phyloP scores from a whole-genome alignment of 30 jellyfish, hydroid and myxozoan species.

The Mastigias papua region DNA sequence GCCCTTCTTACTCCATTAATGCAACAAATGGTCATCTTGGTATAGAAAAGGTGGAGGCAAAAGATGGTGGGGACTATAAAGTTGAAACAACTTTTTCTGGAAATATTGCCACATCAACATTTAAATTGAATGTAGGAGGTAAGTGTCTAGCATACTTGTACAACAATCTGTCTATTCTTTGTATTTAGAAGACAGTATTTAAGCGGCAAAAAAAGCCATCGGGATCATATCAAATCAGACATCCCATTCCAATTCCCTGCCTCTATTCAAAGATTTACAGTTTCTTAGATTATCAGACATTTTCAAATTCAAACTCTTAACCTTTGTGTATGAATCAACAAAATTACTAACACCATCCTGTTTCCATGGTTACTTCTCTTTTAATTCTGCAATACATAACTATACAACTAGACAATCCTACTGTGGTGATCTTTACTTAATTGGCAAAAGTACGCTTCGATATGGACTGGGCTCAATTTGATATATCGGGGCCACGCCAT shows the following conservation, averaged over 20 bases:
- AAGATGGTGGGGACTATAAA: constrained; percentile 36
- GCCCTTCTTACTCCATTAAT: background rate
- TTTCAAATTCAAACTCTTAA: no score
- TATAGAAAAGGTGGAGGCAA: background rate
- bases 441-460: no score
- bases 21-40: constrained; percentile 22
- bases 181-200: background rate
- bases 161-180: background rate
- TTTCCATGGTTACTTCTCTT: no score
- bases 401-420: no score
- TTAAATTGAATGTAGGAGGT: constrained; percentile 38
- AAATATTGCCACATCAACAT: background rate
- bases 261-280: no score
- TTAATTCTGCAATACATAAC: no score
- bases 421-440: no score
- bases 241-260: no score
- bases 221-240: background rate
- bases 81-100: constrained; percentile 24
- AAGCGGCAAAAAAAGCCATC: background rate
- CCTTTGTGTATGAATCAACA: no score
- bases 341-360: no score
- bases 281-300: no score
- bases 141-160: background rate
- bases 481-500: background rate
- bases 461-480: no score